Evolutionary conservation across 2,888 invertebrate genomes (phyloP), one percentile per base, ranked within the genome.

Genomic region (Flexamia atlantica): DNA sequence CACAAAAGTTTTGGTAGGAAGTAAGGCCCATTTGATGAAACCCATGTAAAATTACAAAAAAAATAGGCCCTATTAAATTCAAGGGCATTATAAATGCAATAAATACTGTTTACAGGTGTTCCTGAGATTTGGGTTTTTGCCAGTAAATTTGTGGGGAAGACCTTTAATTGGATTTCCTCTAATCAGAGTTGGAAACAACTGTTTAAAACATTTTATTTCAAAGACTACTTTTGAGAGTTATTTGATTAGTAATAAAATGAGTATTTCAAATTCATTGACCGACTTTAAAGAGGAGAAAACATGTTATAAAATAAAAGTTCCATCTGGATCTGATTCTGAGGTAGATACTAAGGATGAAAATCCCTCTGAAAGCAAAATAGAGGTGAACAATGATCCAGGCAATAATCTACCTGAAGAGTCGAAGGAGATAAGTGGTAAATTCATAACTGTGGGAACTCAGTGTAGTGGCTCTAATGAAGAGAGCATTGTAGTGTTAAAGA

Each of bases 401-500:
- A 10, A 9, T 10, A 57, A 23, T 57, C n/a, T n/a, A n/a, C 5
- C 25, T 20, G 14, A n/a, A 36, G 32, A 64, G 25, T 72, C 23
- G n/a, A 40, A 7, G 20, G 1, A 57, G 14, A 36, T 17, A 60
- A 23, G 5, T 20, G 60, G 14, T 3, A 36, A 20, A 23, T 81
- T 32, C 20, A 57, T 0, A 42, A 36, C 40, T 12, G 81, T 81
- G 10, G 68, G 28, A 25, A 81, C 81, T 40, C 81, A 81, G 64
- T 81, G 81, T 68, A 40, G 68, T 68, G 81, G 68, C 25, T 81
- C 81, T 23, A 81, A 64, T 40, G 81, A 81, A 81, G 81, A 64
- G 20, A 60, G 64, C 17, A 81, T 68, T 68, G 64, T 81, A 28
- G 81, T 81, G 68, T 42, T 36, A 30, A 81, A 42, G 57, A 68